phyloP scores from a whole-genome alignment of 2,113 vertebrate genomes.

The Tupaia chinensis region DNA sequence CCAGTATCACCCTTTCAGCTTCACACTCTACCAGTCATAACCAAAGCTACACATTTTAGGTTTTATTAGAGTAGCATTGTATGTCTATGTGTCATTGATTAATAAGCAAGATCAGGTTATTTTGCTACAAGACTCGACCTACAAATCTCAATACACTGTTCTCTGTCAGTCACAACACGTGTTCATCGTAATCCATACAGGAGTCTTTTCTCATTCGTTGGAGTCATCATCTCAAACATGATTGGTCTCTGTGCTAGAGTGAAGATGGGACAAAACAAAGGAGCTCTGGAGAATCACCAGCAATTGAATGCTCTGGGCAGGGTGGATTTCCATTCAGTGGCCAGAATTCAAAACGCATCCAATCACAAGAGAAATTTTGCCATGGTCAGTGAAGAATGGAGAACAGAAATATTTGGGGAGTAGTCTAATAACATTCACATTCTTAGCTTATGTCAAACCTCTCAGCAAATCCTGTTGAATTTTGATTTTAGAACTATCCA shows the following conservation, averaged over 20 bases:
- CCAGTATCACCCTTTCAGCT: neutral
- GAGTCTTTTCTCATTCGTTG: neutral
- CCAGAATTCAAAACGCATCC: neutral
- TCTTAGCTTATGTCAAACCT: neutral
- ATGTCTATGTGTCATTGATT: neutral
- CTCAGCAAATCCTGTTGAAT: neutral
- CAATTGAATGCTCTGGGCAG: neutral
- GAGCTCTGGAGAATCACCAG: neutral
- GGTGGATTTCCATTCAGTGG: neutral
- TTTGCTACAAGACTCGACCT: neutral
- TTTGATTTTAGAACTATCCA: conserved; percentile 41
- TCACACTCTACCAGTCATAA: neutral
- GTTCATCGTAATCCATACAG: neutral
- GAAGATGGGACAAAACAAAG: neutral
- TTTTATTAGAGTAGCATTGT: neutral
- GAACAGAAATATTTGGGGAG: conserved; percentile 1
- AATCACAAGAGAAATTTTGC: neutral
- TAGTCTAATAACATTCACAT: neutral
- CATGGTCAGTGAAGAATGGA: neutral
- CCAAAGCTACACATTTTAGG: neutral
- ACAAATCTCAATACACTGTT: neutral
- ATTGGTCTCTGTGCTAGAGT: neutral
- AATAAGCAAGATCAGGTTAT: neutral
- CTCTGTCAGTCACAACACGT: neutral
- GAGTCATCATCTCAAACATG: neutral